These are phyloP conservation scores for Xylocampa areola DNA, from an alignment of 2,888 invertebrate species.

Conservation along the genomic window DNA sequence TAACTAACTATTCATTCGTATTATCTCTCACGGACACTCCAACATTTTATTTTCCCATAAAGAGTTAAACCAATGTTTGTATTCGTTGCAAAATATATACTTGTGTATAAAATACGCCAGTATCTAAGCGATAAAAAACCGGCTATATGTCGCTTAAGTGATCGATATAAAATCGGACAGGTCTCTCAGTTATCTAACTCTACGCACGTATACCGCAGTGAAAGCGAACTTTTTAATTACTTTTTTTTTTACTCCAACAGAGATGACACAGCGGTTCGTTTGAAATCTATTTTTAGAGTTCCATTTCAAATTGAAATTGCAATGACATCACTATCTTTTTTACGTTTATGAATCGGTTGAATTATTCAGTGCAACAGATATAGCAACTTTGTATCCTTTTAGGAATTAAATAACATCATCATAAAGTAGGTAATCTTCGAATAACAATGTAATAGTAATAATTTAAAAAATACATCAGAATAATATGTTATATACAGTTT, in stretches of 20 bases:
- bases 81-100: slow-evolving; percentile 51
- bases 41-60: too few species aligned
- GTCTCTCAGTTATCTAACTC: slow-evolving; percentile 82
- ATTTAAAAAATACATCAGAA: too few species aligned
- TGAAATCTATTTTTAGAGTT: slow-evolving; percentile 38
- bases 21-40: too few species aligned
- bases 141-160: slow-evolving; percentile 78
- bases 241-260: slow-evolving; percentile 76
- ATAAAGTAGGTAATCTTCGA: too few species aligned
- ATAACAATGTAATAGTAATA: too few species aligned
- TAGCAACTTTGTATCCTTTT: too few species aligned
- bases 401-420: too few species aligned
- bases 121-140: slow-evolving; percentile 72
- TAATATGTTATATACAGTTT: too few species aligned
- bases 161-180: slow-evolving; percentile 79
- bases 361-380: neutral
- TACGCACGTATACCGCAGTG: slow-evolving; percentile 81
- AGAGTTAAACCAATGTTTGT: too few species aligned
- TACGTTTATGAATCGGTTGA: neutral
- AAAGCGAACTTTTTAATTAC: slow-evolving; percentile 87
- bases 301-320: slow-evolving; percentile 23
- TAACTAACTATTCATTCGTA: too few species aligned
- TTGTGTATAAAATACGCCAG: slow-evolving; percentile 43
- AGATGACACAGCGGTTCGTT: slow-evolving; percentile 83
- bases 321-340: neutral